Base-by-base conservation (phyloP, 2,888 invertebrate species). In the Tupiocoris notatus region DNA sequence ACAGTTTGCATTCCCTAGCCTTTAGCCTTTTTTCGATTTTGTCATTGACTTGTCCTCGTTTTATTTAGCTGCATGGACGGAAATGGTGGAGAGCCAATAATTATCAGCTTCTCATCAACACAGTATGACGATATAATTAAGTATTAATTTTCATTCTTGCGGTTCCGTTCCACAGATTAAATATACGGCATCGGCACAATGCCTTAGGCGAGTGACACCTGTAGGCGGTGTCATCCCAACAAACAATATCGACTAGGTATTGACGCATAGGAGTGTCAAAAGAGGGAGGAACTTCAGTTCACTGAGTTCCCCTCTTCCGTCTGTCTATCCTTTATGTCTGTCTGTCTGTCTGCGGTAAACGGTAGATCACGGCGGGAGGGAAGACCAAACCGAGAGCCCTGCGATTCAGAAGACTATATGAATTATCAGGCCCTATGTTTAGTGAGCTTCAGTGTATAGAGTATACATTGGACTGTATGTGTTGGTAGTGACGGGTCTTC, bases 401-500 rank as follows among this genome's bases (percentile, higher is more conserved):
- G 39, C 39, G 39, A 39, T 39, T 39, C 6, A 39, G 6, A 12
- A 59, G 18, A n/a, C 59, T 73, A 63, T 73, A 73, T 73, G 73
- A 73, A 73, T 73, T 73, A 73, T 62, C 73, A 73, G 62, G 12
- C 39, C 65, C 39, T 39, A 39, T 39, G 39, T 39, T 39, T 39
- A 39, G 39, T 39, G 39, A 39, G 39, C 12, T 39, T 39, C 39
- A 39, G 39, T 12, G 39, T 39, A 12, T 39, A 39, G 12, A 39
- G 39, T 7, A 39, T 12, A 3, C 9, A 12, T 7, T 39, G 12
- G 39, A 7, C 6, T 39, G 39, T 39, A 12, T 7, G 64, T 63
- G 22, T 12, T n/a, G 71, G 61, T 23, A n/a, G 62, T 73, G 64
- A 62, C 58, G 23, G 73, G 56, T 39, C 63, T 39, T 63, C n/a